Evolutionary conservation across 2,797 vertebrate species (phyloP), one percentile per base, ranked within the genome.

Genomic region (Tinamus major): DNA sequence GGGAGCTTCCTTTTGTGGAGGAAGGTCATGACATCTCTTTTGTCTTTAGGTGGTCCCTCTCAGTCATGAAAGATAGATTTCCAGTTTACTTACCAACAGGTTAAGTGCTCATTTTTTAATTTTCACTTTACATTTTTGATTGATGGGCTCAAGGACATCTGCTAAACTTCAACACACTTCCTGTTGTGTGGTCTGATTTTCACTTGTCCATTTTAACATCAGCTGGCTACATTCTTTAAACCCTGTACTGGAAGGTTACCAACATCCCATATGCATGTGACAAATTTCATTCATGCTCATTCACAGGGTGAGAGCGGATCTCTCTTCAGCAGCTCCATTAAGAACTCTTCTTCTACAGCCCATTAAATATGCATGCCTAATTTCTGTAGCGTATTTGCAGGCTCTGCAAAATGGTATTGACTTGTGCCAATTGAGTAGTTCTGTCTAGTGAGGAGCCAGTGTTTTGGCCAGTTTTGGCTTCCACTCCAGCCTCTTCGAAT

Each of bases 251-350:
- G 18, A 55, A 78, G 39, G 13, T 20, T n/a, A 20, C 20, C 81
- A 67, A 24, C 2, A 14, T 13, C 17, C n/a, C 24, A 0, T 0
- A 0, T 9, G n/a, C 0, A 0, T 8, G 23, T 48, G 44, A 65
- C 17, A 18, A 83, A 39, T 2, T 0, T 35, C 62, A 42, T 16
- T 70, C 0, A 0, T 1, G 0, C 71, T 71, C 55, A 16, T 8
- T 79, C 48, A 63, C 44, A 35, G 21, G 49, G 58, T 16, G 3
- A n/a, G 46, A 23, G 3, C 13, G 13, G 29, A 29, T 42, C 24
- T 14, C 64, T 58, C 80, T 72, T 56, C 69, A 33, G 10, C 2
- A 67, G 27, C 74, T 84, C 41, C 44, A 46, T 35, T 29, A 39
- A 72, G 59, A 84, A 79, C 56, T 16, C 59, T 88, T 39, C 56